Conservation (phyloP, 1,140 invertebrate species). For the Zaprionus gabonicus region DNA sequence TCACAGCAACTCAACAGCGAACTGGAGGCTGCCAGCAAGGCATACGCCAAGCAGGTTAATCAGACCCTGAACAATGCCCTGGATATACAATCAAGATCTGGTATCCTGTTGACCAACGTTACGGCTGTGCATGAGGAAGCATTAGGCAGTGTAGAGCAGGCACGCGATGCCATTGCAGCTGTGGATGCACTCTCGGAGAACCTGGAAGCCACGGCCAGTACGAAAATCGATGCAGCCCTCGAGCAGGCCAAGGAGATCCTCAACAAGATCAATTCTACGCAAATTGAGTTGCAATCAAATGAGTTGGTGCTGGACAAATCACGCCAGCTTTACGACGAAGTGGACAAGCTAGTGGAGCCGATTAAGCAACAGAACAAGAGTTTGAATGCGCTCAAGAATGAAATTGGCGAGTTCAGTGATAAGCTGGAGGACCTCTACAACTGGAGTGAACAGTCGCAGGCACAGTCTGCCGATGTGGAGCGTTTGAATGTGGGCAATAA, state of each 20-base stretch:
- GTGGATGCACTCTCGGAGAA: constrained; percentile 88
- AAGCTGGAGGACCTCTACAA: constrained; percentile 91
- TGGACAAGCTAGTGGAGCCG: constrained; percentile 87
- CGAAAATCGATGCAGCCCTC: constrained; percentile 91
- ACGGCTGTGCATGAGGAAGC: constrained; percentile 86
- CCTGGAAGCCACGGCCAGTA: constrained; percentile 88
- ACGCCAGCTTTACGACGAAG: constrained; percentile 88
- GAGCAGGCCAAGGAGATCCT: constrained; percentile 90
- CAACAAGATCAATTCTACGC: constrained; percentile 83
- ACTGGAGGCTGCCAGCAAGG: constrained; percentile 86
- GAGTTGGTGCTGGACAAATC: constrained; percentile 87
- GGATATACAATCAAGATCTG: constrained; percentile 85
- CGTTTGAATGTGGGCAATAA: constrained; percentile 87
- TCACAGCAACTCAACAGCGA: constrained; percentile 86
- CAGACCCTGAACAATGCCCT: constrained; percentile 85
- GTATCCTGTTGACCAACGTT: constrained; percentile 86
- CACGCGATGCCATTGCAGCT: constrained; percentile 87
- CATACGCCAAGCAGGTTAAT: constrained; percentile 86
- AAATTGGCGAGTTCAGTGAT: constrained; percentile 87
- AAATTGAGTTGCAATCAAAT: constrained; percentile 85
- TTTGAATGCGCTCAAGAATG: constrained; percentile 86
- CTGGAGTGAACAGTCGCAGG: constrained; percentile 87
- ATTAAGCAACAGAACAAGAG: constrained; percentile 86
- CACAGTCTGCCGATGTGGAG: constrained; percentile 87
- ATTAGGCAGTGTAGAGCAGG: constrained; percentile 85